phyloP scores from a whole-genome alignment of 2,113 vertebrate genomes.

The Brachyistius frenatus region DNA sequence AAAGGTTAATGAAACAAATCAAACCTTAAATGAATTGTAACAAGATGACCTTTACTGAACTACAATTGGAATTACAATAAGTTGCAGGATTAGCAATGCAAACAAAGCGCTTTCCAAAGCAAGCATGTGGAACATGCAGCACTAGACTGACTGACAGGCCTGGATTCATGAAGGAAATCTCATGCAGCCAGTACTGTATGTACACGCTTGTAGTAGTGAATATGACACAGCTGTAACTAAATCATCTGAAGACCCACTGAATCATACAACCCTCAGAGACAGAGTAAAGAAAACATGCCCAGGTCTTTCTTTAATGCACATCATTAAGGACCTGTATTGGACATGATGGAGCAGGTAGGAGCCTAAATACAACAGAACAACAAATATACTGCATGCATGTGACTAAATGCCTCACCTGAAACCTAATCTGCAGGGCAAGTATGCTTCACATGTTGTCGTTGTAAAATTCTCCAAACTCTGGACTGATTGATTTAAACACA shows the following conservation, averaged over 20 bases:
- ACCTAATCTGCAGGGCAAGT: no score
- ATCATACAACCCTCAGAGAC: not conserved
- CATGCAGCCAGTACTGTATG: not conserved
- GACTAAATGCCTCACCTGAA: no score
- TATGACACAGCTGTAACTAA: not conserved
- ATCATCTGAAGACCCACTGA: not conserved
- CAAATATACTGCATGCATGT: no score
- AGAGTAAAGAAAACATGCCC: not conserved
- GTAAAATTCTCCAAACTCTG: no score
- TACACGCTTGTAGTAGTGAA: not conserved
- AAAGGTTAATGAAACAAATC: conserved; percentile 45
- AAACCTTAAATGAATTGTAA: conserved; percentile 36
- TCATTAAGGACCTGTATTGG: no score
- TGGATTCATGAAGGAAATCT: not conserved
- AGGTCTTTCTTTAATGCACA: no score
- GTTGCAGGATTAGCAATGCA: conserved; percentile 21
- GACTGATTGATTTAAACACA: no score
- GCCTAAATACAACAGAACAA: no score
- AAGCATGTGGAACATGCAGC: not conserved
- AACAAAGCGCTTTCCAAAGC: not conserved
- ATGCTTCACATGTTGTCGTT: no score
- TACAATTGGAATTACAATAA: conserved; percentile 11
- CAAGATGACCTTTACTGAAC: conserved; percentile 37
- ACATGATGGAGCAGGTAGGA: no score
- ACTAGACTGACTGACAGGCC: no score